These are phyloP conservation scores for Tiaroga cobitis DNA, from an alignment of 2,797 vertebrate species.

Conservation along the genomic window DNA sequence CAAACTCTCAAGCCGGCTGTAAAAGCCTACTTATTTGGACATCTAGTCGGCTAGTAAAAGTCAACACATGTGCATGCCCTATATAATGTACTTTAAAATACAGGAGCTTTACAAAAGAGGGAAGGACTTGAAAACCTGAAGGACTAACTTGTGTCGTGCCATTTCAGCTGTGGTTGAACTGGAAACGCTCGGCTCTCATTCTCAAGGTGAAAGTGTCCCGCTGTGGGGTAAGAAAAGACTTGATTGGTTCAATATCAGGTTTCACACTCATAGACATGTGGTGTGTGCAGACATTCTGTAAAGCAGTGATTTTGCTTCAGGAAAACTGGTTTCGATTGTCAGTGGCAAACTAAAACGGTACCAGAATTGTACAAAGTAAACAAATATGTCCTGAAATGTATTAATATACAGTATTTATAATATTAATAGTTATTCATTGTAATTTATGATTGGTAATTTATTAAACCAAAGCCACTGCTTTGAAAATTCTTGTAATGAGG, in stretches of 20 bases:
- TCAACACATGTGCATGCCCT: not conserved
- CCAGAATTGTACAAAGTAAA: not conserved
- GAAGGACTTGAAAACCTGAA: not conserved
- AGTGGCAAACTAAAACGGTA: not conserved
- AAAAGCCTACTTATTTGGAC: not conserved
- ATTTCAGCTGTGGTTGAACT: conserved; percentile 12
- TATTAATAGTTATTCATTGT: not conserved
- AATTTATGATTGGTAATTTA: not conserved
- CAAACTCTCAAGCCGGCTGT: not conserved
- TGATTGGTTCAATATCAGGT: not conserved
- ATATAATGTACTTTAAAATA: not conserved
- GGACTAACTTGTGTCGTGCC: not conserved
- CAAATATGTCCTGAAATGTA: not conserved
- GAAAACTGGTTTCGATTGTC: not conserved
- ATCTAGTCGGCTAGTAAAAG: not conserved
- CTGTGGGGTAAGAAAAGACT: not conserved
- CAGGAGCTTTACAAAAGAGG: not conserved
- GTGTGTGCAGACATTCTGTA: not conserved
- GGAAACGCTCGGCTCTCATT: not conserved
- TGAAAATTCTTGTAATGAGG: not conserved
- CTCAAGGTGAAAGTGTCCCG: conserved; percentile 1
- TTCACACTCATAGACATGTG: not conserved
- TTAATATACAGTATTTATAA: not conserved
- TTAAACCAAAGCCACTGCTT: not conserved
- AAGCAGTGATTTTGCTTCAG: not conserved